A percentile compares a stretch with the other conserved stretches of the same genome.
Evolutionary conservation across 2,888 invertebrate genomes (phyloP).

Genomic region (Erebia epiphron): DNA sequence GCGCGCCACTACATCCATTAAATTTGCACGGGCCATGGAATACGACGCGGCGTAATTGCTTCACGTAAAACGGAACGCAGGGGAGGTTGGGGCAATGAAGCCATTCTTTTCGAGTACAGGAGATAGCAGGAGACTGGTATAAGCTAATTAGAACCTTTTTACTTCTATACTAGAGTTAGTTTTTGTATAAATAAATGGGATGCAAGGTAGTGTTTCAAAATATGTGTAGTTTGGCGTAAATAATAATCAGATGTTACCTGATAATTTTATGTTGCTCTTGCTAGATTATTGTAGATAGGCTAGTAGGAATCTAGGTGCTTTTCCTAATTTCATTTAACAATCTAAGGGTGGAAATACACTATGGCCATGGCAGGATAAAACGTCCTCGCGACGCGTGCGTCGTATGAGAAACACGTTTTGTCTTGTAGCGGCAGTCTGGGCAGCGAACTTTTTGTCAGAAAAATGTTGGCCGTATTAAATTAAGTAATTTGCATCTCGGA

Average conservation of each 20-base stretch:
- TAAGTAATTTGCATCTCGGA: no score
- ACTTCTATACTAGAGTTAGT: slow-evolving; percentile 14
- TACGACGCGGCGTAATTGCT: slow-evolving; percentile 61
- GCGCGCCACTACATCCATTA: slow-evolving; percentile 52
- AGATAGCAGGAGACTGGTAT: background rate
- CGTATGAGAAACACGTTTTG: no score
- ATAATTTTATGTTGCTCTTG: slow-evolving; percentile 2
- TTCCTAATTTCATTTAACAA: no score
- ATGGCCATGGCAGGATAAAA: no score
- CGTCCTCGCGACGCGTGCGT: no score
- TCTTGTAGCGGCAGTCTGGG: no score
- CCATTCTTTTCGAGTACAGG: slow-evolving; percentile 51
- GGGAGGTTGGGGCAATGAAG: slow-evolving; percentile 61
- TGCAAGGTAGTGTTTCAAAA: slow-evolving; percentile 46
- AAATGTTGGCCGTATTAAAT: no score
- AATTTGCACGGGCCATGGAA: slow-evolving; percentile 63
- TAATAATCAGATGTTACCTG: slow-evolving; percentile 46
- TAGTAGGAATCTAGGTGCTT: no score
- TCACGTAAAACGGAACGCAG: slow-evolving; percentile 39
- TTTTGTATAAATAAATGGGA: slow-evolving; percentile 3
- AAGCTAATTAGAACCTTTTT: slow-evolving; percentile 29
- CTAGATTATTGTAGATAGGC: background rate
- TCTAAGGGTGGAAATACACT: no score
- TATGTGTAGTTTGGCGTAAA: slow-evolving; percentile 64
- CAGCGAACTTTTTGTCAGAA: no score